phyloP scores from a whole-genome alignment of 2,113 vertebrate genomes.

The Spilogale gracilis region DNA sequence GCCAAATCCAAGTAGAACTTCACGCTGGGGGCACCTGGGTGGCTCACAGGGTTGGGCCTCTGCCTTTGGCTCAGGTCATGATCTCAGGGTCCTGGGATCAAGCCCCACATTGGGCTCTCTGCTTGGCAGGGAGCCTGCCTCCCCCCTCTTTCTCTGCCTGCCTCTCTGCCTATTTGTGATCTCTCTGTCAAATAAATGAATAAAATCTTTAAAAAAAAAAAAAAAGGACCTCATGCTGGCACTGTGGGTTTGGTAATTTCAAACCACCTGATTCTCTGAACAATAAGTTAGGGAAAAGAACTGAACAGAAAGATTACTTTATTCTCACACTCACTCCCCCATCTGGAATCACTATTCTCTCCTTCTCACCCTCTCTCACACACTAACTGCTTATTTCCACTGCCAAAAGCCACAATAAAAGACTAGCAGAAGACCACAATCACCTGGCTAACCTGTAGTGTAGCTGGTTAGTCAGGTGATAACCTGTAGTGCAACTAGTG shows the following conservation, averaged over 20 bases:
- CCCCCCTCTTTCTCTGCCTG: too few relatives aligned
- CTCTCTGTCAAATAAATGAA: too few relatives aligned
- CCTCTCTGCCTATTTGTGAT: too few relatives aligned
- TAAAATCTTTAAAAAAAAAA: too few relatives aligned
- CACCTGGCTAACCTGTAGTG: conserved; percentile 34
- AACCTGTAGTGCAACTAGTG: conserved; percentile 33
- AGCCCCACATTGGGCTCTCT: too few relatives aligned
- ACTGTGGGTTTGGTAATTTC: neutral
- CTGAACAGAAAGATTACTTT: conserved; percentile 8
- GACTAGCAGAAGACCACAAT: neutral
- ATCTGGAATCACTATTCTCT: conserved; percentile 21
- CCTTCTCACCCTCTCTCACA: neutral
- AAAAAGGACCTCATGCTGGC: neutral
- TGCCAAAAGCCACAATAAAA: conserved; percentile 62
- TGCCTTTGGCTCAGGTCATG: too few relatives aligned
- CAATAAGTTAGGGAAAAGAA: neutral
- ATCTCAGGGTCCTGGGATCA: too few relatives aligned
- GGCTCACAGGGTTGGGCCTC: too few relatives aligned
- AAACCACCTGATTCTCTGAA: conserved; percentile 2
- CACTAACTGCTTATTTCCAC: conserved; percentile 56
- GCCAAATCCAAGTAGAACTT: conserved; percentile 48
- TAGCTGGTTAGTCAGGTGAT: neutral
- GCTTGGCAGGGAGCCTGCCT: too few relatives aligned
- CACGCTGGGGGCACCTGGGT: neutral
- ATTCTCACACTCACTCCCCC: neutral